Evolutionary conservation across 2,113 vertebrate genomes (phyloP), one percentile per base, ranked within the genome.

Genomic region (Salvelinus alpinus): DNA sequence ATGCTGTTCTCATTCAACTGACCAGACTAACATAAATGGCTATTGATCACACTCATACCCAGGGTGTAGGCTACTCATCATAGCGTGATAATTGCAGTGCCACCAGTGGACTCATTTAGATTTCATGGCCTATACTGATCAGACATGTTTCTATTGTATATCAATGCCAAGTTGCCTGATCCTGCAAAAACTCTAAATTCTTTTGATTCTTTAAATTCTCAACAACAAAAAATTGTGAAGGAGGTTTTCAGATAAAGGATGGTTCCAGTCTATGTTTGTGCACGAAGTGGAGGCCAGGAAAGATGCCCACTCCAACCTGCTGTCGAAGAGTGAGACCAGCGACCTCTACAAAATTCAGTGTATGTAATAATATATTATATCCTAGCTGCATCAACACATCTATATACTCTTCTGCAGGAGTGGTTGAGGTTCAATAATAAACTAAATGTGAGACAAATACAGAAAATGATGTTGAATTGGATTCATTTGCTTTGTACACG

Each of bases 331-430:
- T 86, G 96, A 97, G 86, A 97, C 96, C 84, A 99, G 96, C 88
- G 96, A 91, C 91, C 94, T 99, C 82, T 99, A 98, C 82, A 98
- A 99, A 88, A 96, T 99, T 70, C 97, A 99, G 74, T 98, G 97
- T 98, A 90, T 72, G 64, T 14, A 44, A 44, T 44, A 44, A 44
- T 11, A 44, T 3, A 11, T 44, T 2, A 44, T 44, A 38, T 38
- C 38, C 38, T 38, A 8, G 34, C 38, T 38, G 38, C 38, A 38
- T 8, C 38, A 44, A 44, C 38, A 44, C 38, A 12, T 44, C 38
- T 44, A 11, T 44, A 11, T 11, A 18, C 16, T 54, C 51, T 54
- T 54, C 51, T 54, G 24, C 3, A 12, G 5, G 24, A 22, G 38
- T 70, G 59, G 5, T 14, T 13, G n/a, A 66, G 3, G 64, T 51